These are phyloP conservation scores for Microctonus brassicae DNA, from an alignment of 2,888 invertebrate genomes.

Conservation along the genomic window DNA sequence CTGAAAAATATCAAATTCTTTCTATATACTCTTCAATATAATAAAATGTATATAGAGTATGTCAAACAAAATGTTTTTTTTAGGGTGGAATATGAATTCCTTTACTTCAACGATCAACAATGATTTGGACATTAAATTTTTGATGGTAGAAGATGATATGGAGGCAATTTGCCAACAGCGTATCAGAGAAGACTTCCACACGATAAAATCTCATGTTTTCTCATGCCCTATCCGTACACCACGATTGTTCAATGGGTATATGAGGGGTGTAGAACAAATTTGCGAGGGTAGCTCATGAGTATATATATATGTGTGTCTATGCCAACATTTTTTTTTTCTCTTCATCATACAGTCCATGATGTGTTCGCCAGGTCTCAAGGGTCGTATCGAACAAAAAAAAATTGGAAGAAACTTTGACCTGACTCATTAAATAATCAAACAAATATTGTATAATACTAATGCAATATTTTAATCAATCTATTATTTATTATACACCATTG, in stretches of 20 bases:
- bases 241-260: neutral
- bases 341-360: neutral
- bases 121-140: conserved; percentile 25
- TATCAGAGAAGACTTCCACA: conserved; percentile 42
- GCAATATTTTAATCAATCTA: neutral
- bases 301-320: neutral
- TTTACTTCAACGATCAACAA: conserved; percentile 11
- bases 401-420: neutral
- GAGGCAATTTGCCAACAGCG: conserved; percentile 39
- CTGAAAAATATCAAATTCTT: conserved; percentile 27
- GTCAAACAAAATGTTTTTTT: conserved; percentile 1
- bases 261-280: neutral
- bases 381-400: neutral
- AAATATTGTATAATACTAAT: neutral
- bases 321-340: neutral
- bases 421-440: neutral
- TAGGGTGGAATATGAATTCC: conserved; percentile 9
- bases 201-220: conserved; percentile 41
- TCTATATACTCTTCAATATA: conserved; percentile 12
- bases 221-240: neutral
- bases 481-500: neutral
- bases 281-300: conserved; percentile 1
- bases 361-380: neutral
- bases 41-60: conserved; percentile 3
- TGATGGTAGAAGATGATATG: conserved; percentile 26